Percentiles rank a stretch among this genome's conserved stretches.
Evolutionary conservation across 2,797 vertebrate species (phyloP).

Genomic region (Onychomys torridus): DNA sequence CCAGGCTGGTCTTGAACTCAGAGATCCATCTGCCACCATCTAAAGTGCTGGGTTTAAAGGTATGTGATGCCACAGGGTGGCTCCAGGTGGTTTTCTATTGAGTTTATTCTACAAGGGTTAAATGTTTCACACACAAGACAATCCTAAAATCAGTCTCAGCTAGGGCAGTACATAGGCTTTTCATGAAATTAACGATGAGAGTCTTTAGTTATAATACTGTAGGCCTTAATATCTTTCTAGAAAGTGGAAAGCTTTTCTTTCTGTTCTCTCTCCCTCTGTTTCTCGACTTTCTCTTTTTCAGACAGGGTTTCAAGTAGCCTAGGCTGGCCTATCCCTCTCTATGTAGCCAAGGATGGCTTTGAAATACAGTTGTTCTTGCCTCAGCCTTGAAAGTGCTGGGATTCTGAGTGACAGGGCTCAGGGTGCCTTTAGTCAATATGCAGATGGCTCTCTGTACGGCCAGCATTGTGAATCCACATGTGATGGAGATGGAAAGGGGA

Average conservation of each 20-base stretch:
- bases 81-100: not conserved
- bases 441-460: not conserved
- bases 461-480: not conserved
- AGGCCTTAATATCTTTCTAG: not conserved
- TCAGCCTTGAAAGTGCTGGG: not conserved
- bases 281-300: not conserved
- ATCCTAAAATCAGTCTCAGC: not conserved
- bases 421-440: not conserved
- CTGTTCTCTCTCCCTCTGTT: not conserved
- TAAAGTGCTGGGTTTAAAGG: not conserved
- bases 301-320: not conserved
- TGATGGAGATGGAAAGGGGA: not conserved
- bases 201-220: not conserved
- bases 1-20: not conserved
- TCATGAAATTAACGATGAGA: not conserved
- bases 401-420: not conserved
- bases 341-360: not conserved
- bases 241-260: not conserved
- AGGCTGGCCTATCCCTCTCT: not conserved
- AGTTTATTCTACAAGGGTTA: conserved; percentile 9
- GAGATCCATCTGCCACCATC: not conserved
- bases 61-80: not conserved
- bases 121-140: not conserved
- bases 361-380: not conserved
- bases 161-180: not conserved